These are phyloP conservation scores for Protaetia brevitarsis DNA, from an alignment of 1,140 invertebrate species.

Conservation along the genomic window DNA sequence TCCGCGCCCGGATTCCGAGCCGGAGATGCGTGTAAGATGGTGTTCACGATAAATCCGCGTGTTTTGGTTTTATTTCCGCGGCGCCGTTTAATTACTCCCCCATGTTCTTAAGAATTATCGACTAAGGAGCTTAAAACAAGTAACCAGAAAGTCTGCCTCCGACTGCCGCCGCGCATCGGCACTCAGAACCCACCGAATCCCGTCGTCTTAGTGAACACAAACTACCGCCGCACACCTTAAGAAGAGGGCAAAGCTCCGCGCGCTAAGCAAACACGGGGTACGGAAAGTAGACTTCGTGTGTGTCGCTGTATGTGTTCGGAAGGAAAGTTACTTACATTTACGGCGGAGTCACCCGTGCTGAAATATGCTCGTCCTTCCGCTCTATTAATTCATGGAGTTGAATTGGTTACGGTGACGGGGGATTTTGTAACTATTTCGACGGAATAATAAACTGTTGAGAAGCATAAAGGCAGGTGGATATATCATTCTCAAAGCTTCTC, in stretches of 20 bases:
- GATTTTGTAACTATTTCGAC: too few relatives aligned
- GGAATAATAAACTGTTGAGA: too few relatives aligned
- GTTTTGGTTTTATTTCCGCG: conserved; percentile 17
- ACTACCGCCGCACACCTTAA: too few relatives aligned
- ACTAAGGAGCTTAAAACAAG: conserved; percentile 9
- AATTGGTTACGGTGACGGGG: not conserved
- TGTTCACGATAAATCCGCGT: conserved; percentile 10
- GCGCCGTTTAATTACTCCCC: conserved; percentile 10
- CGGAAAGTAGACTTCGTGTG: not conserved
- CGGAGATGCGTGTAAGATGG: conserved; percentile 14
- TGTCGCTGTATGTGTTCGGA: not conserved
- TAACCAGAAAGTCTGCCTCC: not conserved
- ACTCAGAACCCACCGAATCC: not conserved
- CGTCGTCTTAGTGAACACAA: not conserved
- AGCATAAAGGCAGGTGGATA: too few relatives aligned
- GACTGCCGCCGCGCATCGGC: not conserved
- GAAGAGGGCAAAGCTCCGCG: not conserved
- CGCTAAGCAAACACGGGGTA: too few relatives aligned
- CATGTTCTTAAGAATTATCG: conserved; percentile 18
- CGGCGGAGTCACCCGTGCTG: not conserved
- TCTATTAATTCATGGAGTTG: not conserved
- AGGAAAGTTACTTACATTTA: not conserved
- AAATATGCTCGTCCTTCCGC: not conserved
- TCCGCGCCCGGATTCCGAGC: not conserved
- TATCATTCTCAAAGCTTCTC: too few relatives aligned